Conservation (phyloP, 2,888 invertebrate species). For the Brachynemurus nebulosus region DNA sequence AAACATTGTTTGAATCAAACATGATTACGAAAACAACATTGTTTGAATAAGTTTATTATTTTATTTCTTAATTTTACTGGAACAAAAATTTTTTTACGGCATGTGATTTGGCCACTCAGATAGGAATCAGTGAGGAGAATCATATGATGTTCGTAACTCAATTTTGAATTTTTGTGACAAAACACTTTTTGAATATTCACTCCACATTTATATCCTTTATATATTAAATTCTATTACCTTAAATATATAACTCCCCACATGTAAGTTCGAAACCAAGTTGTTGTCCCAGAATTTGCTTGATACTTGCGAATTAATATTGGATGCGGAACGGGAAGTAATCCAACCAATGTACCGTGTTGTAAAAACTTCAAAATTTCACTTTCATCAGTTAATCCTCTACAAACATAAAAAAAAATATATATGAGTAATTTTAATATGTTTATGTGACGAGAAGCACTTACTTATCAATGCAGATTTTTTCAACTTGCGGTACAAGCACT, state of each 20-base stretch:
- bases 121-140: too few species aligned
- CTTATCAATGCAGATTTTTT: conserved; percentile 99
- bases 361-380: conserved; percentile 98
- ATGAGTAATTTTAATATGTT: not conserved
- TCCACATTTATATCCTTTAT: conserved; percentile 1
- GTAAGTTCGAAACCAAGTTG: conserved; percentile 98
- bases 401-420: conserved; percentile 12
- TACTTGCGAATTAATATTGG: conserved; percentile 98
- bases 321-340: conserved; percentile 94
- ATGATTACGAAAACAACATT: too few species aligned
- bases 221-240: conserved; percentile 38
- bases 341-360: conserved; percentile 96
- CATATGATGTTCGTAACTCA: too few species aligned
- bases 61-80: too few species aligned
- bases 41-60: too few species aligned
- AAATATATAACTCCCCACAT: conserved; percentile 99
- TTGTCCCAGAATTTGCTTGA: conserved; percentile 96
- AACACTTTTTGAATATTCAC: too few species aligned
- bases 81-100: not conserved
- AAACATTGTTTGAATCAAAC: too few species aligned
- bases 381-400: conserved; percentile 93
- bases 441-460: conserved; percentile 33
- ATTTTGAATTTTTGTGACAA: too few species aligned
- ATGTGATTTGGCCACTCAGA: not conserved
- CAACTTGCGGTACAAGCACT: conserved; percentile 97